A percentile compares a stretch with the other conserved stretches of the same genome.
These are phyloP conservation scores for Epinephelus cyanopodus DNA, from an alignment of 2,113 vertebrate genomes.

Conservation along the genomic window DNA sequence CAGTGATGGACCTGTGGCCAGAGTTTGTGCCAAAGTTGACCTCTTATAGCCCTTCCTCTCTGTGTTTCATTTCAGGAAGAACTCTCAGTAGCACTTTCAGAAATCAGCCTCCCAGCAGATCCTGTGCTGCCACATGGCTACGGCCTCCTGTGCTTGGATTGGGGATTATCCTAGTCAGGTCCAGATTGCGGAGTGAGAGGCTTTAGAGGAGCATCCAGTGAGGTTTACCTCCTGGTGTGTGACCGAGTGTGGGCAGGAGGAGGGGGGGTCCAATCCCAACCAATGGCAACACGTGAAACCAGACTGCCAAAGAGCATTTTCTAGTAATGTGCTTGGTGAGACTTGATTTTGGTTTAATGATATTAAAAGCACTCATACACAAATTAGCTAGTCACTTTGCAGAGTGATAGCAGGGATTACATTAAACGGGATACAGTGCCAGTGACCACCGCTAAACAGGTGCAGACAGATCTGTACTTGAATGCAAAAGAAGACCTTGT, in stretches of 20 bases:
- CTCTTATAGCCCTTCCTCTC: conserved; percentile 27
- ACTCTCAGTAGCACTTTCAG: conserved; percentile 21
- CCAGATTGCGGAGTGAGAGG: conserved; percentile 75
- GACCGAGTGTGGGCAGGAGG: conserved; percentile 22
- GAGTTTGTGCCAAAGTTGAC: conserved; percentile 30
- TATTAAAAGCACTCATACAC: neutral
- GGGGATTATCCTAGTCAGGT: conserved; percentile 75
- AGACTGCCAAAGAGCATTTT: conserved; percentile 10
- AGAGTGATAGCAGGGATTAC: neutral
- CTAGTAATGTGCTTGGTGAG: neutral
- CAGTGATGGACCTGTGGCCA: neutral
- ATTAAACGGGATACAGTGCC: neutral
- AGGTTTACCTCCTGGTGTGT: conserved; percentile 76
- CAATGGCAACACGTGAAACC: conserved; percentile 12
- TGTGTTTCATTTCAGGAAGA: conserved; percentile 5
- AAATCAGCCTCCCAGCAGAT: conserved; percentile 15
- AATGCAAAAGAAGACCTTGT: neutral
- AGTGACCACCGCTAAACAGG: neutral
- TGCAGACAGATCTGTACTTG: neutral
- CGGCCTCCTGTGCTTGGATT: conserved; percentile 30
- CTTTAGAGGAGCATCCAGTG: conserved; percentile 61
- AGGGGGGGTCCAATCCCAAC: neutral
- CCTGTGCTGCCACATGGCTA: conserved; percentile 3
- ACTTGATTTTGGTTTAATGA: neutral
- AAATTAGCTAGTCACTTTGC: neutral